Percentiles rank a stretch among this genome's conserved stretches.
Evolutionary conservation across 2,888 invertebrate genomes (phyloP).

Genomic region (Pterostichus madidus): DNA sequence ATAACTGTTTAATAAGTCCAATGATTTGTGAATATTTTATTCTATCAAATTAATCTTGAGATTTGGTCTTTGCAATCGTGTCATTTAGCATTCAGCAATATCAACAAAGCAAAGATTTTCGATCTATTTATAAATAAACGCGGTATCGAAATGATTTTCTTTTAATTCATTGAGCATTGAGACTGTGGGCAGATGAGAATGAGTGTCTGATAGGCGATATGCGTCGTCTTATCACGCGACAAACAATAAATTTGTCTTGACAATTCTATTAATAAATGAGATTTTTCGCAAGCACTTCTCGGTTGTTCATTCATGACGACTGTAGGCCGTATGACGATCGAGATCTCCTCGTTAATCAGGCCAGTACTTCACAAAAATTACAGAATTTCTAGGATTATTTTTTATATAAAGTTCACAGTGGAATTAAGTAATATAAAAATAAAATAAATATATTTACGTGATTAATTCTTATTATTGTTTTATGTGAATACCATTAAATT

Average conservation of each 20-base stretch:
- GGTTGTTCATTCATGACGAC: slow-evolving; percentile 35
- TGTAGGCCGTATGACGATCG: background rate
- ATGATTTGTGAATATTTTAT: too few species aligned
- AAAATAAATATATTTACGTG: too few species aligned
- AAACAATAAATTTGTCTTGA: slow-evolving; percentile 37
- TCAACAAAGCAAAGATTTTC: slow-evolving; percentile 47
- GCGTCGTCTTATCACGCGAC: slow-evolving; percentile 21
- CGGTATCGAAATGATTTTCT: slow-evolving; percentile 26
- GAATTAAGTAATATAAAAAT: too few species aligned
- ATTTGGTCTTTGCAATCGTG: slow-evolving; percentile 13
- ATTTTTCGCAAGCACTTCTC: slow-evolving; percentile 29
- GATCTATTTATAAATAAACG: slow-evolving; percentile 50
- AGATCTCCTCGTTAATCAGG: background rate
- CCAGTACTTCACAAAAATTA: background rate
- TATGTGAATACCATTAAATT: too few species aligned
- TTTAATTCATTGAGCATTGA: slow-evolving; percentile 42
- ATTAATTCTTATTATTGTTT: too few species aligned
- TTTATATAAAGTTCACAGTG: background rate
- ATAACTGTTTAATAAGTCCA: too few species aligned
- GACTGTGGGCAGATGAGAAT: slow-evolving; percentile 28
- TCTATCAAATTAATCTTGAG: too few species aligned
- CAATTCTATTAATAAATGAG: slow-evolving; percentile 47
- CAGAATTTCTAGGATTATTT: too few species aligned
- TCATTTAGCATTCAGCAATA: background rate
- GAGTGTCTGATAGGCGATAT: slow-evolving; percentile 35